Evolutionary conservation across 1,140 invertebrate species (phyloP), one percentile per base, ranked within the genome.

Genomic region (Pseudomyrmex flavicornis): DNA sequence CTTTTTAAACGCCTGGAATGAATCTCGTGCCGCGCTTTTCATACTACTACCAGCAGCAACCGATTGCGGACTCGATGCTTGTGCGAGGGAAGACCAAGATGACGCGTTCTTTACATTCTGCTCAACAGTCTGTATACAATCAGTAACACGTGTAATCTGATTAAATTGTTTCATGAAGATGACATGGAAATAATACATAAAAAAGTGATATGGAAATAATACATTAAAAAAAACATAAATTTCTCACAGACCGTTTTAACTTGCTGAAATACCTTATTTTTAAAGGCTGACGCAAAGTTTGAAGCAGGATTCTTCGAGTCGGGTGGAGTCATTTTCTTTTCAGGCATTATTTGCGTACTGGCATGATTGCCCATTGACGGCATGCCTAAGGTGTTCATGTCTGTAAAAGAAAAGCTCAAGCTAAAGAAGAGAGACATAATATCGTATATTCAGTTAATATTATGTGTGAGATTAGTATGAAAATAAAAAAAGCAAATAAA

Each of bases 81-180:
- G 97, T 0, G 97, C 98, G 69, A 99, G 92, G 79, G 97, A 98
- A 0, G 98, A 98, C 98, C 98, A 99, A 0, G 98, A 98, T 76
- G 96, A 98, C 17, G 97, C 97, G 93, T 98, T 99, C 91, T 98
- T 98, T 26, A 98, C 95, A 93, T 97, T 97, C 84, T 96, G 95
- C 84, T 97, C 96, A 75, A 92, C 92, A 70, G 92, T 93, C 93
- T 94, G 63, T 26, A 2, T 26, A 1, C 13, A 77, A 46, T 3
- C 26, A 4, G 63, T 62, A 87, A 13, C 15, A 46, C 13, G 50
- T 52, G 50, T 52, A 35, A 35, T 35, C 7, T 7, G 35, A 35
- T 35, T 35, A 35, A 52, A 52, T 52, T 52, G 50, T 52, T 52
- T 52, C 0, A 52, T 4, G 0, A 12, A 35, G 5, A 12, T 52